A percentile compares a stretch with the other conserved stretches of the same genome.
Conservation (phyloP, 2,797 vertebrate genomes). For the Onychomys arenicola region DNA sequence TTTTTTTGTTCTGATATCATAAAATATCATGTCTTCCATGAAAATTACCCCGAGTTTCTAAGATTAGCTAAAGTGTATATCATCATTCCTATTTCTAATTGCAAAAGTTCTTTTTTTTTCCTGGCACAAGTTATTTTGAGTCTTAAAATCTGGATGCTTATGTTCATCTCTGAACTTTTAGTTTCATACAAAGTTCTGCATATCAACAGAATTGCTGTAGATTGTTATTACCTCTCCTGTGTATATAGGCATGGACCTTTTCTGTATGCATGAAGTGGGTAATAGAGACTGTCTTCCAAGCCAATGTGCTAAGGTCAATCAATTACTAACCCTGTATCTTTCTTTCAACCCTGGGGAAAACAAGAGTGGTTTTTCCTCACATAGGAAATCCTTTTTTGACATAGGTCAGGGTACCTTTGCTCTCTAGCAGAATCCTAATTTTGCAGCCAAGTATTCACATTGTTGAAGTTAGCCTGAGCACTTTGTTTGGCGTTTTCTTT, state of each 20-base stretch:
- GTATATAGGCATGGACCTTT: background rate
- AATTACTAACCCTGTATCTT: background rate
- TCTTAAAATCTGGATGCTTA: background rate
- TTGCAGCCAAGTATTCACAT: background rate
- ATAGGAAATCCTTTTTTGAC: constrained; percentile 38
- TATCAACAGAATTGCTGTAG: background rate
- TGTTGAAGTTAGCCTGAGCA: background rate
- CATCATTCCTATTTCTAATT: constrained; percentile 34
- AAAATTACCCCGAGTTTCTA: background rate
- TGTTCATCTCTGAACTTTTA: background rate
- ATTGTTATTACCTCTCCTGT: background rate
- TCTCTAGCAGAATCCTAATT: background rate
- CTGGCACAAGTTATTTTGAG: background rate
- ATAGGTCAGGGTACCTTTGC: background rate
- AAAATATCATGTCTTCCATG: background rate
- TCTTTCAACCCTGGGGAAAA: background rate
- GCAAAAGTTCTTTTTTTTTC: background rate
- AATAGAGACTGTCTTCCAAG: background rate
- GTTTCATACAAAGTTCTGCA: background rate
- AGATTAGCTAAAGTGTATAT: background rate
- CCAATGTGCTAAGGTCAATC: background rate
- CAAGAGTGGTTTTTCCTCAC: background rate
- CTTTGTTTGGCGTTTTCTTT: background rate
- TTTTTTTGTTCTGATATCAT: background rate
- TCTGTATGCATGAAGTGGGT: background rate